phyloP scores from a whole-genome alignment of 2,888 invertebrate genomes.

The Acronicta leporina region DNA sequence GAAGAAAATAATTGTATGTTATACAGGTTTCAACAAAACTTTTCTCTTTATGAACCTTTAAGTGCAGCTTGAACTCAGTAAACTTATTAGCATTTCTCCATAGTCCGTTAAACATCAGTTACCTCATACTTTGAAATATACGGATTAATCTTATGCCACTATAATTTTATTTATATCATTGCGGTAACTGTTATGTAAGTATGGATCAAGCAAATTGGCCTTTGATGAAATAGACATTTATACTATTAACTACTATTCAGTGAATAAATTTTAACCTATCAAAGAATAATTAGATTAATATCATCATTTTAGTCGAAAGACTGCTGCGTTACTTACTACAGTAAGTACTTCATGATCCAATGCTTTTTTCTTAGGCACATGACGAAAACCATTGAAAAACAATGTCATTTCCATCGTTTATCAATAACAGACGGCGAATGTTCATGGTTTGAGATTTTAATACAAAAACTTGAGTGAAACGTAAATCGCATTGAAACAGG shows the following conservation, averaged over 20 bases:
- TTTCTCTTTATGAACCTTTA: constrained; percentile 10
- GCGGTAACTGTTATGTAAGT: constrained; percentile 47
- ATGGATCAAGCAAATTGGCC: constrained; percentile 24
- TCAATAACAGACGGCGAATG: constrained; percentile 49
- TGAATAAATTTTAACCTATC: constrained; percentile 11
- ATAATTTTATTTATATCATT: constrained; percentile 54
- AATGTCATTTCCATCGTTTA: constrained; percentile 33
- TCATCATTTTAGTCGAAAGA: too few species aligned
- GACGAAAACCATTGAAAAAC: constrained; percentile 25
- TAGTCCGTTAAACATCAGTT: constrained; percentile 23
- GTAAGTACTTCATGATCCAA: too few species aligned
- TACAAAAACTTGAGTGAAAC: constrained; percentile 73
- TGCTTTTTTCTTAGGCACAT: constrained; percentile 2
- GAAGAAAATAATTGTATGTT: not conserved
- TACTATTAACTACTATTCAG: constrained; percentile 18
- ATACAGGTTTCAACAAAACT: constrained; percentile 2
- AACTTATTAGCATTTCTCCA: constrained; percentile 36
- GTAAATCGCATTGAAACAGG: constrained; percentile 65
- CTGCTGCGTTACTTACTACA: too few species aligned
- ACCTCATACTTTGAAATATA: constrained; percentile 42
- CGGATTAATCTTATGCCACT: constrained; percentile 29
- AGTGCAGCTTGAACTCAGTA: not conserved
- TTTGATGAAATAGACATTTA: constrained; percentile 42
- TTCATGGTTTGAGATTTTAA: constrained; percentile 64
- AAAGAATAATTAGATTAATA: too few species aligned